A percentile compares a stretch with the other conserved stretches of the same genome.
phyloP scores from a whole-genome alignment of 2,888 invertebrate genomes.

The Pherbina coryleti region DNA sequence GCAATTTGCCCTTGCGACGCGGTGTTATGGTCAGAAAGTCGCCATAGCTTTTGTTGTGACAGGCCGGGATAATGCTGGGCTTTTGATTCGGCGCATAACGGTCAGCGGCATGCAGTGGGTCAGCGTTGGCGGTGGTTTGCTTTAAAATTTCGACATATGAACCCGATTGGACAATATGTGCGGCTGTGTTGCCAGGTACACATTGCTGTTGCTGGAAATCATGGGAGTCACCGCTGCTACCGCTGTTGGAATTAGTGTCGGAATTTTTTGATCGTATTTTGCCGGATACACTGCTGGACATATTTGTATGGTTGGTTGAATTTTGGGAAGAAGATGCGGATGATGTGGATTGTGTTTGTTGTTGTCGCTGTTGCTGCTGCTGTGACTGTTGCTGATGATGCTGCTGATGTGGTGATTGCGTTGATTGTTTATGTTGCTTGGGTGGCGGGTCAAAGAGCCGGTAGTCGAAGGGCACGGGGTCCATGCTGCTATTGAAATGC shows the following conservation, averaged over 20 bases:
- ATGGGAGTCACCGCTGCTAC: slow-evolving; percentile 52
- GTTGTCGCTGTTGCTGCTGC: slow-evolving; percentile 55
- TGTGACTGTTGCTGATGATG: slow-evolving; percentile 49
- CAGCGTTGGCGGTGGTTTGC: slow-evolving; percentile 43
- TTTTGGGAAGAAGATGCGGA: slow-evolving; percentile 54
- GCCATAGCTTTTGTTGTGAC: slow-evolving; percentile 64
- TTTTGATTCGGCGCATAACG: slow-evolving; percentile 23
- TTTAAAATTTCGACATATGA: slow-evolving; percentile 67
- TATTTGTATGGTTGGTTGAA: slow-evolving; percentile 63
- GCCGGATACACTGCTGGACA: slow-evolving; percentile 62
- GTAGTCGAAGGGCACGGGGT: slow-evolving; percentile 67
- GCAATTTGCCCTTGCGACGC: slow-evolving; percentile 57
- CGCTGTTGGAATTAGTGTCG: slow-evolving; percentile 60
- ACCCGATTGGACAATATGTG: slow-evolving; percentile 63
- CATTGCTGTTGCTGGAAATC: slow-evolving; percentile 53
- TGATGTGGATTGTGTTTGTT: slow-evolving; percentile 59
- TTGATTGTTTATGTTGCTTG: slow-evolving; percentile 61
- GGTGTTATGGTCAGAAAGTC: slow-evolving; percentile 65
- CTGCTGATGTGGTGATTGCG: slow-evolving; percentile 49
- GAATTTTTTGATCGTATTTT: slow-evolving; percentile 58
- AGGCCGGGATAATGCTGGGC: slow-evolving; percentile 45
- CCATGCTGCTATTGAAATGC: slow-evolving; percentile 61
- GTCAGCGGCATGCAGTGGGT: slow-evolving; percentile 40
- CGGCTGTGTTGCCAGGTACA: slow-evolving; percentile 51
- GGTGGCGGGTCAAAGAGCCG: slow-evolving; percentile 66